Percentiles rank a stretch among this genome's conserved stretches.
Evolutionary conservation across 1,140 invertebrate genomes (phyloP).

Genomic region (Aphelinus certus): DNA sequence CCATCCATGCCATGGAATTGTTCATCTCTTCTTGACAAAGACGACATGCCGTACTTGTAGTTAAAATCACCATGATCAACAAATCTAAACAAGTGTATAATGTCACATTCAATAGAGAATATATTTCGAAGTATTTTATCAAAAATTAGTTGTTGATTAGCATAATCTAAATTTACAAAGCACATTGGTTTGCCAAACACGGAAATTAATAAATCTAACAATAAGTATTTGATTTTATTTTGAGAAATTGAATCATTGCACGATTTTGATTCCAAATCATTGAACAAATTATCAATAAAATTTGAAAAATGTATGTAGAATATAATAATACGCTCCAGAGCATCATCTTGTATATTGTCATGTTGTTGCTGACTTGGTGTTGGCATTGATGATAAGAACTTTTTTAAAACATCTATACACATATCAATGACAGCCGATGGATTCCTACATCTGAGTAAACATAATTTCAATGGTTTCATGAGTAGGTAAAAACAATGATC

Average conservation of each 20-base stretch:
- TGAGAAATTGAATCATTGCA: background rate
- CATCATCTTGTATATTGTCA: background rate
- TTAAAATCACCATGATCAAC: constrained; percentile 10
- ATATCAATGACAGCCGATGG: constrained; percentile 13
- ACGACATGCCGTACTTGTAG: background rate
- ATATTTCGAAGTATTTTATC: constrained; percentile 14
- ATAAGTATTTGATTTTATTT: constrained; percentile 19
- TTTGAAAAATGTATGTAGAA: constrained; percentile 12
- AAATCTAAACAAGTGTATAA: constrained; percentile 21
- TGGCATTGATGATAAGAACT: constrained; percentile 13
- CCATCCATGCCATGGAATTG: background rate
- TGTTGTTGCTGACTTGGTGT: background rate
- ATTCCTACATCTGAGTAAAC: constrained; percentile 20
- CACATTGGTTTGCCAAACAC: constrained; percentile 20
- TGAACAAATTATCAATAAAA: constrained; percentile 17
- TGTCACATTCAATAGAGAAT: constrained; percentile 3
- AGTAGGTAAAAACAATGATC: background rate
- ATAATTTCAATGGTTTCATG: constrained; percentile 14
- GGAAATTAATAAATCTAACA: constrained; percentile 16
- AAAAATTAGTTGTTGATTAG: constrained; percentile 5
- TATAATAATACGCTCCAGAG: constrained; percentile 1
- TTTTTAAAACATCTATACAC: constrained; percentile 13
- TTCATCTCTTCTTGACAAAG: background rate
- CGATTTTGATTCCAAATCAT: constrained; percentile 11
- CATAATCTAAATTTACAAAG: constrained; percentile 1